Percentiles rank a stretch among this genome's conserved stretches.
Conservation (phyloP, 2,113 vertebrate genomes). For the Crotalus viridis region DNA sequence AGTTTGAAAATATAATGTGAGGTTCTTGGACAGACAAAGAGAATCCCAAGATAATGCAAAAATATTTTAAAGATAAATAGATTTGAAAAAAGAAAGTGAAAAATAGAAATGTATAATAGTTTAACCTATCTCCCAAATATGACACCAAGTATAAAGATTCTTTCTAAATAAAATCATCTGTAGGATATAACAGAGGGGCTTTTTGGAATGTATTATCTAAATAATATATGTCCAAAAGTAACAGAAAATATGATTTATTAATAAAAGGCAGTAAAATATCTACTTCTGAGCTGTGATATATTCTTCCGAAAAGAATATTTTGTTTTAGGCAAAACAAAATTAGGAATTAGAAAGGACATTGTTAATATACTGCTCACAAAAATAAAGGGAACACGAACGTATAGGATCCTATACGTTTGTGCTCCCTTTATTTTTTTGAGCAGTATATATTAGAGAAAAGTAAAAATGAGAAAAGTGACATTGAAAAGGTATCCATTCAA, state of each 20-base stretch:
- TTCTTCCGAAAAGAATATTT: neutral
- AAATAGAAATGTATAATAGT: neutral
- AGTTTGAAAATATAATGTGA: neutral
- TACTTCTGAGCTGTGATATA: neutral
- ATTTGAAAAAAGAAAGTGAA: neutral
- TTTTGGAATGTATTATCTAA: neutral
- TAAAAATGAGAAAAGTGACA: neutral
- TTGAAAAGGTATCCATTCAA: neutral
- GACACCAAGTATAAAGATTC: neutral
- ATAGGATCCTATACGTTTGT: no score
- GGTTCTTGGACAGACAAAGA: conserved; percentile 17
- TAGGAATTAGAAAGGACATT: neutral
- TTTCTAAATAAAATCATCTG: neutral
- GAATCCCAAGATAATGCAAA: neutral
- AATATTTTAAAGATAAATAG: neutral
- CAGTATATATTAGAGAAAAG: neutral
- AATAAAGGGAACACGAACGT: no score
- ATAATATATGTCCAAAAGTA: neutral
- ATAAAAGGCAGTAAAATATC: neutral
- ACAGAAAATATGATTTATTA: neutral
- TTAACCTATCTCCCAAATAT: neutral
- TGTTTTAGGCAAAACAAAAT: neutral
- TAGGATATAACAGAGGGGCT: neutral
- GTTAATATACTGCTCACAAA: neutral
- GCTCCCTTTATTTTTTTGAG: no score